Evolutionary conservation across 2,113 vertebrate genomes (phyloP).

Genomic region (Alosa alosa): DNA sequence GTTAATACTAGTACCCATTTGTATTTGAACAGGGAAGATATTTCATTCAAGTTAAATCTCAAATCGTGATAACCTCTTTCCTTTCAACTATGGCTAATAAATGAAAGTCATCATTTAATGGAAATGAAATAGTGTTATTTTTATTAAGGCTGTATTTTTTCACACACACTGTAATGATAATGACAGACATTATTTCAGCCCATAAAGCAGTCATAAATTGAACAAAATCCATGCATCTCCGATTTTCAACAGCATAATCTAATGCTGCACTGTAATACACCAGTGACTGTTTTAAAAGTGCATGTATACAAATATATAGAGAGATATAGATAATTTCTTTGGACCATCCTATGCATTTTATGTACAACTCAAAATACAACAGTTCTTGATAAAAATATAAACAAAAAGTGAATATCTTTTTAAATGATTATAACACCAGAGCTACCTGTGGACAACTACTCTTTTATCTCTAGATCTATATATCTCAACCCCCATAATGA

Average conservation of each 20-base stretch:
- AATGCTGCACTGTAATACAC: background rate
- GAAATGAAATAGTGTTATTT: slow-evolving; percentile 71
- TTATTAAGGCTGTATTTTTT: slow-evolving; percentile 72
- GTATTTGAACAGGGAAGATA: background rate
- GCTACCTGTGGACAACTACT: too few relatives aligned
- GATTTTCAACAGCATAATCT: slow-evolving; percentile 38
- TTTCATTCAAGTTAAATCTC: background rate
- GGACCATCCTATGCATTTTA: background rate
- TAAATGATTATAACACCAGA: too few relatives aligned
- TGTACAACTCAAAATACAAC: background rate
- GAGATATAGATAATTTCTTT: background rate
- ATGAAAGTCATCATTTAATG: slow-evolving; percentile 65
- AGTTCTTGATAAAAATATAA: background rate
- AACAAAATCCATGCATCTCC: slow-evolving; percentile 56
- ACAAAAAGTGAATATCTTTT: too few relatives aligned
- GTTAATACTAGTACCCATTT: background rate
- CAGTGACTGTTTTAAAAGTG: background rate
- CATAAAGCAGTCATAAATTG: slow-evolving; percentile 73
- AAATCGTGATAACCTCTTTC: slow-evolving; percentile 11
- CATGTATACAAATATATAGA: background rate
- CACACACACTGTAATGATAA: slow-evolving; percentile 69
- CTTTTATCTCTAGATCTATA: too few relatives aligned
- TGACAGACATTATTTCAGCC: slow-evolving; percentile 70
- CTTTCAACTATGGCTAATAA: slow-evolving; percentile 60
- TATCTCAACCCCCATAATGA: background rate